Evolutionary conservation across 2,113 vertebrate species (phyloP).

Genomic region (Psilopogon haemacephalus): DNA sequence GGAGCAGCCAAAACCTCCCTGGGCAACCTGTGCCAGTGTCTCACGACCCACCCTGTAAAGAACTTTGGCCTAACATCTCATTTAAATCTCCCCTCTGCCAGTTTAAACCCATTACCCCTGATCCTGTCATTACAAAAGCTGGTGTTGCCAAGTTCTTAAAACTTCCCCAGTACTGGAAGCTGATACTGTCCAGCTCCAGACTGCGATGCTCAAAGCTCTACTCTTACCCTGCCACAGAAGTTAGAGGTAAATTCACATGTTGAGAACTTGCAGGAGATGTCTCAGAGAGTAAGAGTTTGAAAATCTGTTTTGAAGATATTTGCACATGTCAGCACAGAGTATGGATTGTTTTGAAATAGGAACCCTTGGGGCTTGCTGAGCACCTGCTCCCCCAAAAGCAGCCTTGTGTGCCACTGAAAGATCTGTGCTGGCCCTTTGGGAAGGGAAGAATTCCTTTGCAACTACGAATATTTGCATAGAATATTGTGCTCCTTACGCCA

Average conservation of each 20-base stretch:
- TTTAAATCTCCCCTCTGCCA: no score
- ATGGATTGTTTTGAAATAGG: background rate
- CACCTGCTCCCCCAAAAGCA: conserved; percentile 31
- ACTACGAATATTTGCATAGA: background rate
- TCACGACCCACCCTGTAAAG: no score
- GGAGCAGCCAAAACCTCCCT: no score
- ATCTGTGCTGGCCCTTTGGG: background rate
- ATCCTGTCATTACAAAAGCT: no score
- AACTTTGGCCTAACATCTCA: no score
- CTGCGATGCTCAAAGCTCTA: background rate
- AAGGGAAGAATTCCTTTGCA: conserved; percentile 35
- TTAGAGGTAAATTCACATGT: background rate
- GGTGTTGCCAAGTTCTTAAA: no score
- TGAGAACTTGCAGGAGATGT: background rate
- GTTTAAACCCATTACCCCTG: no score
- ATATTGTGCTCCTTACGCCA: background rate
- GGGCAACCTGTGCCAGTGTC: no score
- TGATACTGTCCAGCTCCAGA: background rate
- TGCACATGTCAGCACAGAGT: background rate
- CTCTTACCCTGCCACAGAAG: background rate
- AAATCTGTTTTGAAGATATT: background rate
- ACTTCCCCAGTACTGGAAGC: no score
- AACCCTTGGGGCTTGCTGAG: conserved; percentile 11
- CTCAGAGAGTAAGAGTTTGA: background rate
- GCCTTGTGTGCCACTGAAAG: conserved; percentile 15